These are phyloP conservation scores for Passer domesticus DNA, from an alignment of 2,113 vertebrate species.

Conservation along the genomic window DNA sequence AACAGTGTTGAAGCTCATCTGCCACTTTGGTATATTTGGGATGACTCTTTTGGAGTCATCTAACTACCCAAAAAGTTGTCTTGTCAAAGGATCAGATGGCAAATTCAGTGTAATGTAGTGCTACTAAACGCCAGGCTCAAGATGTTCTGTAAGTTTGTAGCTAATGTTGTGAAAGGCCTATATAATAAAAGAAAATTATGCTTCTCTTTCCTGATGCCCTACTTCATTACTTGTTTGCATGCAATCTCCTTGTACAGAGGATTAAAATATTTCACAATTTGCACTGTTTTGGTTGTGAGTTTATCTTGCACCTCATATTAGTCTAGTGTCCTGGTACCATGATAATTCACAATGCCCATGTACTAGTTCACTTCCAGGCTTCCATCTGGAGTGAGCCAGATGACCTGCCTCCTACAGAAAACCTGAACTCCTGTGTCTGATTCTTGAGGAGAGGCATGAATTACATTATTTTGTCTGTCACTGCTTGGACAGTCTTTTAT, in stretches of 20 bases:
- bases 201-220: not conserved
- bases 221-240: not conserved
- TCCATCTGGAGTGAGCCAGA: not conserved
- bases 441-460: not conserved
- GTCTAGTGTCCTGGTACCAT: fast-evolving
- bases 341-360: not conserved
- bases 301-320: not conserved
- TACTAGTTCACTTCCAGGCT: not conserved
- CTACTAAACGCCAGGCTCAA: not conserved
- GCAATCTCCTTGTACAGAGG: not conserved
- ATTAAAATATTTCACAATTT: not conserved
- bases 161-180: not conserved
- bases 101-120: not conserved
- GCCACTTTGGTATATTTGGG: not conserved
- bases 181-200: not conserved
- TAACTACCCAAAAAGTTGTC: not conserved
- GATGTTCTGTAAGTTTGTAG: not conserved
- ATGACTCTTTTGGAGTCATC: not conserved
- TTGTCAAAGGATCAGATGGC: not conserved
- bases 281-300: not conserved
- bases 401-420: not conserved
- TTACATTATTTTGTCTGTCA: not conserved
- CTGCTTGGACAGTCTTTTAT: not conserved
- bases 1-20: not conserved
- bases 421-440: not conserved